Percentiles rank a stretch among this genome's conserved stretches.
Conservation (phyloP, 1,140 invertebrate species). For the Microplitis demolitor region DNA sequence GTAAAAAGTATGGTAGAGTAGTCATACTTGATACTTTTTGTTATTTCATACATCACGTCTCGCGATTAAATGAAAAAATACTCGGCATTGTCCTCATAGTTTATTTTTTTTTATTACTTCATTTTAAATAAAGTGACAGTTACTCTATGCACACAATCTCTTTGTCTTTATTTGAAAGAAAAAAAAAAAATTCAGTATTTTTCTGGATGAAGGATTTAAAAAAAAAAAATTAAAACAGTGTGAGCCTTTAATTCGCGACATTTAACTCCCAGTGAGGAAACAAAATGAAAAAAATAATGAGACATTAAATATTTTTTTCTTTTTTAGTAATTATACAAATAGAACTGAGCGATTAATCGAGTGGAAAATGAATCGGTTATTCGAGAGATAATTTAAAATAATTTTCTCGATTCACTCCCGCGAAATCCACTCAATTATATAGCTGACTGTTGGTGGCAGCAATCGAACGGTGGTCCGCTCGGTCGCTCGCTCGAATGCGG, state of each 20-base stretch:
- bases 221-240: no score
- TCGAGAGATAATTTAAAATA: background rate
- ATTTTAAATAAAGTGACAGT: background rate
- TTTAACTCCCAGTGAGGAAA: no score
- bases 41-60: background rate
- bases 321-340: background rate
- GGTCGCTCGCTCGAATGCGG: conserved; percentile 20
- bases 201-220: no score
- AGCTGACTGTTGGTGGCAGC: no score
- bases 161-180: background rate
- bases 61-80: background rate
- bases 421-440: conserved; percentile 12
- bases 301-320: no score
- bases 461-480: no score
- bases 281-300: no score
- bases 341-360: background rate
- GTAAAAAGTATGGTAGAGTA: no score
- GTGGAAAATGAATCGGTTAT: background rate
- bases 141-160: background rate
- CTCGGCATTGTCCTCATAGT: background rate
- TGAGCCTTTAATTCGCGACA: no score
- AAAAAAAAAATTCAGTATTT: background rate
- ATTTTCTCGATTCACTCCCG: background rate
- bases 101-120: background rate
- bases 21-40: background rate